phyloP scores from a whole-genome alignment of 2,113 vertebrate genomes.

The Dinomys branickii region DNA sequence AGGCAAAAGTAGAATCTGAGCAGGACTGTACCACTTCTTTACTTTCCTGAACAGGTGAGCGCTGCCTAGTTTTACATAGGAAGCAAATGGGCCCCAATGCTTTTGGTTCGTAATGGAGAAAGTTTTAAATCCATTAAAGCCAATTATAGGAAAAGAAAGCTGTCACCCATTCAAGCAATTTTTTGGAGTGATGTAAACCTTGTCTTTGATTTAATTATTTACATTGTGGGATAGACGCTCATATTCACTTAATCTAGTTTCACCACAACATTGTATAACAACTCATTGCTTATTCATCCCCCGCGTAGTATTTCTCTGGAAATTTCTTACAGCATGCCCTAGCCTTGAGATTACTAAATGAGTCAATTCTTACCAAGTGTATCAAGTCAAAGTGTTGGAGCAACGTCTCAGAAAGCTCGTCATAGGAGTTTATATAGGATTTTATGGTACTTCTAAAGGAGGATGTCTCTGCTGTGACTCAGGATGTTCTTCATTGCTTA shows the following conservation, averaged over 20 bases:
- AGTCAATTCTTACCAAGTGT: slow-evolving; percentile 50
- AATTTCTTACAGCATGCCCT: slow-evolving; percentile 44
- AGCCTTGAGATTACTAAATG: slow-evolving; percentile 32
- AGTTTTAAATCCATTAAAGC: slow-evolving; percentile 51
- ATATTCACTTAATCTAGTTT: slow-evolving; percentile 52
- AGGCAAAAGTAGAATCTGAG: neutral
- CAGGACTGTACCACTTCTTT: neutral
- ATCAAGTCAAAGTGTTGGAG: slow-evolving; percentile 22
- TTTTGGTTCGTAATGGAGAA: slow-evolving; percentile 30
- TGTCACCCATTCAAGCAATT: neutral
- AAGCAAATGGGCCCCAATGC: neutral
- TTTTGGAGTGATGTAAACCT: neutral
- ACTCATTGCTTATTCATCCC: slow-evolving; percentile 47
- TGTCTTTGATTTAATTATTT: slow-evolving; percentile 68
- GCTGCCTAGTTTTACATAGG: neutral
- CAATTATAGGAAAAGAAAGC: slow-evolving; percentile 3
- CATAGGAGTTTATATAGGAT: slow-evolving; percentile 58
- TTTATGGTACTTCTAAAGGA: slow-evolving; percentile 66
- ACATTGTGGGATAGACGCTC: neutral
- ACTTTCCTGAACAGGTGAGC: neutral
- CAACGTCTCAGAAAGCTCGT: slow-evolving; percentile 55
- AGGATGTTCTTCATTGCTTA: slow-evolving; percentile 49
- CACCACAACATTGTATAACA: slow-evolving; percentile 52
- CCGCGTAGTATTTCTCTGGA: slow-evolving; percentile 52
- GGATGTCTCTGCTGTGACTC: slow-evolving; percentile 60